Evolutionary conservation across 2,113 vertebrate genomes (phyloP), one percentile per base, ranked within the genome.

Genomic region (Megaptera novaeangliae): DNA sequence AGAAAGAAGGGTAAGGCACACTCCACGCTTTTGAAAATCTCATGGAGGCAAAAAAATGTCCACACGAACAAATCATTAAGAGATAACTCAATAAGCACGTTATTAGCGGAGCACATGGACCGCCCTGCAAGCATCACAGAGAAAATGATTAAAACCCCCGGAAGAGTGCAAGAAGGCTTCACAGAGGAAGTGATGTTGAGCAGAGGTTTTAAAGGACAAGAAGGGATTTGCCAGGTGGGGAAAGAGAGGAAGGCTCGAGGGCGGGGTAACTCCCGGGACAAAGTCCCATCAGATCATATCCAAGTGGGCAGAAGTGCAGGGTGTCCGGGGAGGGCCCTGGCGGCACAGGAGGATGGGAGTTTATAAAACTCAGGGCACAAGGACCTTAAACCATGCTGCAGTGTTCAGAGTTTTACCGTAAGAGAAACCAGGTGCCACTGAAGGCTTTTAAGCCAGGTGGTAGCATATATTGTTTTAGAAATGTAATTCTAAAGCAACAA

Each of bases 331-430:
- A n/a, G 23, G 61, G 15, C 20, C 2, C 27, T 27, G 27, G 27
- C 2, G 18, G 72, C 34, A 21, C 34, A 66, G 2, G 2, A 80
- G 15, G 55, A 27, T 41, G 13, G 46, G 29, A 55, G 36, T 78
- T 21, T 39, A 31, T 49, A 29, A 59, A 71, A 88, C 10, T 25
- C 80, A 46, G 41, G n/a, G 57, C 17, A 4, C 11, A 20, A 74
- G 44, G 52, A n/a, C 20, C n/a, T 10, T 5, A 55, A 44, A 52
- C 9, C 31, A 7, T 0, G 0, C 6, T 46, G 4, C 1, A 17
- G 44, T 31, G 23, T 69, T 4, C 59, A n/a, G 21, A 63, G 27
- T 29, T 64, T 63, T n/a, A 29, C 11, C 36, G 2, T 4, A 6
- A 23, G 44, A 94, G 36, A 80, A 68, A 69, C 27, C 6, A 25